These are phyloP conservation scores for Pyrochroa serraticornis DNA, from an alignment of 2,888 invertebrate genomes.

Conservation along the genomic window DNA sequence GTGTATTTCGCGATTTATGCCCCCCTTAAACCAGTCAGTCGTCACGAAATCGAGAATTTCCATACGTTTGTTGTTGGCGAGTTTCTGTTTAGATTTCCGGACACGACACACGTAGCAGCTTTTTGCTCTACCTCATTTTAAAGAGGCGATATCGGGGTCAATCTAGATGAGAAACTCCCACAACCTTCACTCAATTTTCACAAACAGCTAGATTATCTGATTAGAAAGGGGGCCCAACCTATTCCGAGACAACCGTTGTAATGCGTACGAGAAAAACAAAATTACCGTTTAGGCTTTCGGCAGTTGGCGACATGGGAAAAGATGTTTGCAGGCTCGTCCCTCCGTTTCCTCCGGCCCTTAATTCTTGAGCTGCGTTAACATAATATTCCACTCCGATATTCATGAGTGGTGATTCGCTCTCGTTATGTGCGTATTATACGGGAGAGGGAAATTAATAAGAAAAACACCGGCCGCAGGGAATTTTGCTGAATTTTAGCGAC, in stretches of 20 bases:
- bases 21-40: no score
- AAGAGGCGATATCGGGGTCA: constrained; percentile 25
- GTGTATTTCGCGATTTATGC: neutral
- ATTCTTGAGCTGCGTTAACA: constrained; percentile 25
- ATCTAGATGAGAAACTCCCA: constrained; percentile 40
- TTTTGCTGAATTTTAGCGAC: no score
- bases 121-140: no score
- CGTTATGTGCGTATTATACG: constrained; percentile 21
- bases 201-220: constrained; percentile 32
- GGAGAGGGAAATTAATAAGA: constrained; percentile 14
- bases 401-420: constrained; percentile 19
- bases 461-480: neutral
- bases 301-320: constrained; percentile 1
- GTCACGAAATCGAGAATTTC: no score
- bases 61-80: no score
- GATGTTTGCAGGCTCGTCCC: neutral
- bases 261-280: constrained; percentile 19
- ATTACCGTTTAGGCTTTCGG: constrained; percentile 1
- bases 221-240: constrained; percentile 34
- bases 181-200: constrained; percentile 38
- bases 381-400: constrained; percentile 29
- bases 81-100: constrained; percentile 16
- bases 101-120: no score
- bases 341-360: constrained; percentile 14
- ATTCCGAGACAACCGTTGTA: constrained; percentile 27